phyloP scores from a whole-genome alignment of 2,888 invertebrate species.

The Tenthredo distinguenda region DNA sequence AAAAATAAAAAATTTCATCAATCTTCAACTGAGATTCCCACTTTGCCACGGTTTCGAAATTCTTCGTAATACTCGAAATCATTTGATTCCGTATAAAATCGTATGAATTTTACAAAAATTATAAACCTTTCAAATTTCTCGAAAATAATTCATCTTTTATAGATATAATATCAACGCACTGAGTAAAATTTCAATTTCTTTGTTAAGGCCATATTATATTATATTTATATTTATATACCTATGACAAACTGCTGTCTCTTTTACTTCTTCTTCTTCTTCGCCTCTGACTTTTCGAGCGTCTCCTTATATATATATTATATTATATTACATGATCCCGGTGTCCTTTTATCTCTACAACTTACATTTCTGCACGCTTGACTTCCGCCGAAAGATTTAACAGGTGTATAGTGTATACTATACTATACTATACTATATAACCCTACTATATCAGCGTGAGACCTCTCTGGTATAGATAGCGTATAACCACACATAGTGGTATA shows the following conservation, averaged over 20 bases:
- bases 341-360: slow-evolving; percentile 13
- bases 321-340: slow-evolving; percentile 2
- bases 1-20: too few relatives aligned
- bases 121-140: too few relatives aligned
- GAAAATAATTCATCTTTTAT: too few relatives aligned
- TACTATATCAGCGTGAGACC: neutral
- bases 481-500: too few relatives aligned
- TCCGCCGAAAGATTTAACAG: slow-evolving; percentile 5
- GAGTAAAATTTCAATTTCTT: too few relatives aligned
- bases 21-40: too few relatives aligned
- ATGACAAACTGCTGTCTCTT: neutral
- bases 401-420: neutral
- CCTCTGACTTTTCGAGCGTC: neutral
- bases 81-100: too few relatives aligned
- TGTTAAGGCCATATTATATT: neutral
- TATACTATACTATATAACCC: neutral
- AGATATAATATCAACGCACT: too few relatives aligned
- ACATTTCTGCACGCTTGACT: neutral
- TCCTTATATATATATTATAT: neutral
- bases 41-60: too few relatives aligned
- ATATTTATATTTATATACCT: neutral
- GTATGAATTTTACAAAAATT: too few relatives aligned
- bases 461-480: neutral
- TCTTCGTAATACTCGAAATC: too few relatives aligned
- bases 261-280: neutral